Evolutionary conservation across 2,113 vertebrate genomes (phyloP), one percentile per base, ranked within the genome.

Genomic region (Cercocebus atys): DNA sequence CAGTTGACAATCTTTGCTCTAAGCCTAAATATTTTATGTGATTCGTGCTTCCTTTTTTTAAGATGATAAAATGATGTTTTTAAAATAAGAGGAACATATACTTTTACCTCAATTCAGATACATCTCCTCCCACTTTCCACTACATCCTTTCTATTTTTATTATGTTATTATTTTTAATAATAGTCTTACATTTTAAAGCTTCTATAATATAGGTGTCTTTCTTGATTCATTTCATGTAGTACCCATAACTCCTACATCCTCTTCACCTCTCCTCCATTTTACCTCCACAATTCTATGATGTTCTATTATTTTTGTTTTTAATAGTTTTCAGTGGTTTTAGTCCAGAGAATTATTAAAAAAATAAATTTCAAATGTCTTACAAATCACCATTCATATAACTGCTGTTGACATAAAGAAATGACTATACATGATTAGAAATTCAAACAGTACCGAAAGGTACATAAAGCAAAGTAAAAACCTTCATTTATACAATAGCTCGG

Each of bases 381-480:
- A 93, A 90, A 78, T 93, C 59, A 94, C 61, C 38, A 55, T 57
- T 78, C 12, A 75, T 1, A 4, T 91, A 90, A 90, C 8, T 87
- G 17, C 4, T 93, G 64, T 27, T 97, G 64, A 95, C 20, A 38
- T 76, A 93, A 94, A 92, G 88, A 88, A 96, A 96, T 52, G 30
- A 55, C 38, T 94, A 30, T n/a, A 40, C n/a, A n/a, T 38, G 43
- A 7, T 22, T 89, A 96, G 47, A 83, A 89, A 89, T 57, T 70
- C 72, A 96, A 97, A 92, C 18, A 87, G 8, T 47, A 80, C 1
- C 84, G 61, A 80, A 72, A 79, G 75, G 11, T 8, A 13, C 45
- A 47, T 18, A 90, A 78, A 91, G 32, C n/a, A 93, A 70, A 76
- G 13, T 16, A 79, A 97, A 92, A 93, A 50, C 20, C 10, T 93